Conservation (phyloP, 2,888 invertebrate genomes). For the Trypoxylon attenuatum region DNA sequence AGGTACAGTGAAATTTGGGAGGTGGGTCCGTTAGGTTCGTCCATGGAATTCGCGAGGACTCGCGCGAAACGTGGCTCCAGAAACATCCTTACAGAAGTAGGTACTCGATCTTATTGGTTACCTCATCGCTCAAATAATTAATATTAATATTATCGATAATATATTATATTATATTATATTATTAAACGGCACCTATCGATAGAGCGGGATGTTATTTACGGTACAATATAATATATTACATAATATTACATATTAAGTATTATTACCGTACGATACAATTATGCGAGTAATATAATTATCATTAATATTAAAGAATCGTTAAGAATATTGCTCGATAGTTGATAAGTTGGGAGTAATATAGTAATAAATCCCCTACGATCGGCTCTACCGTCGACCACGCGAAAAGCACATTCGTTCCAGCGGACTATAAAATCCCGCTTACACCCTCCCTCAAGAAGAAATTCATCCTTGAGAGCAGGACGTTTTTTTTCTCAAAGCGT, state of each 20-base stretch:
- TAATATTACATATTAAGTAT: conserved; percentile 47
- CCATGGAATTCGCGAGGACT: conserved; percentile 23
- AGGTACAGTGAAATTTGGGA: conserved; percentile 49
- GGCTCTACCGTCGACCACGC: neutral
- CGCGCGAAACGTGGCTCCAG: conserved; percentile 16
- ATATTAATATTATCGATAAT: conserved; percentile 48
- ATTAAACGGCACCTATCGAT: conserved; percentile 13
- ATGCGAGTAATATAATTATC: conserved; percentile 23
- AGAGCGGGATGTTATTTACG: conserved; percentile 9
- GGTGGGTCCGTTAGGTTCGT: conserved; percentile 41
- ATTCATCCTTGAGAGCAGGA: neutral
- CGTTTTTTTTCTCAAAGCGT: conserved; percentile 12
- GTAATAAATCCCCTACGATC: conserved; percentile 9
- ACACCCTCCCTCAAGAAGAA: too few relatives aligned
- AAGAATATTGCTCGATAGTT: conserved; percentile 31
- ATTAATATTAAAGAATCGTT: conserved; percentile 29
- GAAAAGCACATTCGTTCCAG: too few relatives aligned
- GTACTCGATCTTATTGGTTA: neutral
- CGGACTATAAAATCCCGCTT: too few relatives aligned
- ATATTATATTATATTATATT: conserved; percentile 50
- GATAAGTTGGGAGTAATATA: conserved; percentile 31
- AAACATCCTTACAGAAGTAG: conserved; percentile 7
- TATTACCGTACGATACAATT: conserved; percentile 24
- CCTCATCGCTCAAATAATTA: conserved; percentile 26
- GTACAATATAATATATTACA: conserved; percentile 41